phyloP scores from a whole-genome alignment of 2,797 vertebrate species.

The Phrynocephalus guinanensis region DNA sequence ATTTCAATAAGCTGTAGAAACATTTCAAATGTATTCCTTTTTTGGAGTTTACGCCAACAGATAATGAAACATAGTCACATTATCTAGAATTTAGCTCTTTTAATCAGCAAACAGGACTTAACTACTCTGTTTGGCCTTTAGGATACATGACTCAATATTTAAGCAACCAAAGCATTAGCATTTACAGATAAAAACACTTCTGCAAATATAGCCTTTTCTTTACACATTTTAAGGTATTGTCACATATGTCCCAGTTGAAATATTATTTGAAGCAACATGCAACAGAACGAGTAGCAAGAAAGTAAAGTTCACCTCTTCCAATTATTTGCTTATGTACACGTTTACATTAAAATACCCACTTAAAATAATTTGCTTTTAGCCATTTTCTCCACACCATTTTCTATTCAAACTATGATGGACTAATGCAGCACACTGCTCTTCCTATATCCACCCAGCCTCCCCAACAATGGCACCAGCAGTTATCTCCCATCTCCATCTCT shows the following conservation, averaged over 20 bases:
- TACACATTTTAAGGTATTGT: slow-evolving; percentile 10
- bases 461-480: not conserved
- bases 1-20: slow-evolving; percentile 23
- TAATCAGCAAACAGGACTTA: slow-evolving; percentile 34
- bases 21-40: not conserved
- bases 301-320: not conserved
- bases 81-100: slow-evolving; percentile 20
- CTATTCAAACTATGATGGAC: not conserved
- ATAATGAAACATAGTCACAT: slow-evolving; percentile 20
- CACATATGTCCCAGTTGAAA: slow-evolving; percentile 4
- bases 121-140: not conserved
- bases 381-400: not conserved
- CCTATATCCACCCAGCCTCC: not conserved
- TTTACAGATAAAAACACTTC: not conserved
- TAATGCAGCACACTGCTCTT: not conserved
- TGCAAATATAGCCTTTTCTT: slow-evolving; percentile 20
- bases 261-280: not conserved
- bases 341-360: not conserved
- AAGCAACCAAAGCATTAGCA: not conserved
- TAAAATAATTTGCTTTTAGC: not conserved
- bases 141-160: not conserved
- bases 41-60: slow-evolving; percentile 11
- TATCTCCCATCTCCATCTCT: not conserved
- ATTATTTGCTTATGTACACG: not conserved
- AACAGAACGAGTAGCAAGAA: not conserved